These are phyloP conservation scores for Psammodynastes pulverulentus DNA, from an alignment of 2,113 vertebrate genomes.

Conservation along the genomic window DNA sequence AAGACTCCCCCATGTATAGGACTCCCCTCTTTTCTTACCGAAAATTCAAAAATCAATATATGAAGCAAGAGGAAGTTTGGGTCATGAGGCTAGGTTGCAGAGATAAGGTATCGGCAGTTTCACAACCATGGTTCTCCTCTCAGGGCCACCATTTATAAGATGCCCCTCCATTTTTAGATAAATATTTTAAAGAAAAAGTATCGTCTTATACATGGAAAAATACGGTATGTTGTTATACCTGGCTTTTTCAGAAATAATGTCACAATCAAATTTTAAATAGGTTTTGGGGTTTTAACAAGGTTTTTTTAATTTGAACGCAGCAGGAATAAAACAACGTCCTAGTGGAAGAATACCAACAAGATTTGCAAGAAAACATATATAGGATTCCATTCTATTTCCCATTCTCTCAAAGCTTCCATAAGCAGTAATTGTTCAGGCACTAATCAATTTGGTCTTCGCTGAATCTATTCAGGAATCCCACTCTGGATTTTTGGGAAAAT, in stretches of 20 bases:
- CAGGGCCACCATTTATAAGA: too few relatives aligned
- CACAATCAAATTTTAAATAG: not conserved
- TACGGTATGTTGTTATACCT: not conserved
- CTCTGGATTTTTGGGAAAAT: not conserved
- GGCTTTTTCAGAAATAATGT: not conserved
- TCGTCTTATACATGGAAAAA: too few relatives aligned
- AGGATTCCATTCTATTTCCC: not conserved
- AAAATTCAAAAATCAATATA: too few relatives aligned
- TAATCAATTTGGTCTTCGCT: not conserved
- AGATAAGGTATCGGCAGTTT: too few relatives aligned
- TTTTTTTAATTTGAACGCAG: not conserved
- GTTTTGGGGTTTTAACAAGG: not conserved
- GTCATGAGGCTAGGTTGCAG: too few relatives aligned
- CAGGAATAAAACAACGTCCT: not conserved
- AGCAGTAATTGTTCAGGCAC: not conserved
- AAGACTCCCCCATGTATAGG: too few relatives aligned
- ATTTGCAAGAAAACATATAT: not conserved
- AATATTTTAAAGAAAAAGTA: too few relatives aligned
- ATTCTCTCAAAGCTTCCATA: not conserved
- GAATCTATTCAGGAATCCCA: not conserved
- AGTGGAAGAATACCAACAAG: not conserved
- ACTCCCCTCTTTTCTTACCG: too few relatives aligned
- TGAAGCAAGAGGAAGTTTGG: too few relatives aligned
- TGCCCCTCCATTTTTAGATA: too few relatives aligned
- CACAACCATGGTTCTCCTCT: too few relatives aligned